Conservation (phyloP, 2,113 vertebrate genomes). For the Sceloporus tristichus region DNA sequence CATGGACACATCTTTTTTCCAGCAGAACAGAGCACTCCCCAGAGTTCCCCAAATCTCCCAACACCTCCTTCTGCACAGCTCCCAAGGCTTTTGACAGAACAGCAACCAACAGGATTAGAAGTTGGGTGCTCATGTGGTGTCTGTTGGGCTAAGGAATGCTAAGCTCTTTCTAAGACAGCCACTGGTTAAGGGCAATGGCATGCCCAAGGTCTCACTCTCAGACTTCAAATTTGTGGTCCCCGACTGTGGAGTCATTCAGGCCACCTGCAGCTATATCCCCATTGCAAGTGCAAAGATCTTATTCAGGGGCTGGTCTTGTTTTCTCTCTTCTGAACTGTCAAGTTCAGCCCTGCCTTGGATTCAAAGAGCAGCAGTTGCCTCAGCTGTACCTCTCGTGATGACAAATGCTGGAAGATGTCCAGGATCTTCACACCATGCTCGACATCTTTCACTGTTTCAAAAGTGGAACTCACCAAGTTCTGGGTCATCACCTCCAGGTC, state of each 20-base stretch:
- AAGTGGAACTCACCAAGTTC: constrained; percentile 83
- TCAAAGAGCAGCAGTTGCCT: background rate
- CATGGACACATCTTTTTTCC: too few relatives aligned
- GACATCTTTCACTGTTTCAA: constrained; percentile 79
- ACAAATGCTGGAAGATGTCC: constrained; percentile 83
- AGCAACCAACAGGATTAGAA: background rate
- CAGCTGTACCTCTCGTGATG: constrained; percentile 80
- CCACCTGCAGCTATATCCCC: too few relatives aligned
- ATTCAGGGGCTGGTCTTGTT: too few relatives aligned
- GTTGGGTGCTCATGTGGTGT: background rate
- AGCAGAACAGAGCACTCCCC: background rate
- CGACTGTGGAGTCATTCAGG: background rate
- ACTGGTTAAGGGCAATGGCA: background rate
- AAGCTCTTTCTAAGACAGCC: background rate
- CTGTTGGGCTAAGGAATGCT: background rate
- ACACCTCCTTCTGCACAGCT: background rate
- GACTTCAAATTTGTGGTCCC: background rate
- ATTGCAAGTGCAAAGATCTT: accelerated
- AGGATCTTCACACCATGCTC: constrained; percentile 84
- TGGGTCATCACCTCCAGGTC: constrained; percentile 83
- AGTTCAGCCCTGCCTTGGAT: background rate
- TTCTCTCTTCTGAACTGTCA: background rate
- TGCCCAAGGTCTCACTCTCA: background rate
- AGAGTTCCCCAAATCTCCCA: background rate
- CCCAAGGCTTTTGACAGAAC: background rate